Evolutionary conservation across 2,888 invertebrate genomes (phyloP).

Genomic region (Morpho achilles): DNA sequence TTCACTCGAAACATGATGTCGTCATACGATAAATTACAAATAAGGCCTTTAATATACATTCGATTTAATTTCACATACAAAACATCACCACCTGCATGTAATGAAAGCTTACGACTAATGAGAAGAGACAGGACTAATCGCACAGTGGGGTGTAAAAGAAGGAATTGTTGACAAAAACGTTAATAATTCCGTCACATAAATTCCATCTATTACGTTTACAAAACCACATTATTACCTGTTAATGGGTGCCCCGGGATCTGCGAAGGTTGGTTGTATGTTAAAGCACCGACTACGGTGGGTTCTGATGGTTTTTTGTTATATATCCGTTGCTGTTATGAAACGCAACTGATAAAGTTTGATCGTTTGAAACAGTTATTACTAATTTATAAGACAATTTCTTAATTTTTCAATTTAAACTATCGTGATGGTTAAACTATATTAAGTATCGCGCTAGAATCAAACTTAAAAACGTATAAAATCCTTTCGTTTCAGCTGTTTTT

Average conservation of each 20-base stretch:
- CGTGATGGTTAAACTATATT: no score
- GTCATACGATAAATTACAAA: constrained; percentile 4
- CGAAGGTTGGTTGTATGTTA: constrained; percentile 38
- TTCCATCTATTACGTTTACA: constrained; percentile 30
- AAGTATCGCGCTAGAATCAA: no score
- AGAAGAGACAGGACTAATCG: constrained; percentile 15
- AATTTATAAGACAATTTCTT: no score
- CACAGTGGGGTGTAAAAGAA: constrained; percentile 15
- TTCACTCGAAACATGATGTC: constrained; percentile 1
- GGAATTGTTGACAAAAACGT: constrained; percentile 14
- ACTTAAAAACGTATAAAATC: no score
- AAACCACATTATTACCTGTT: constrained; percentile 56
- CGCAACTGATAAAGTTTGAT: constrained; percentile 9
- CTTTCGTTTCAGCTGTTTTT: no score
- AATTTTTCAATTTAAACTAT: no score
- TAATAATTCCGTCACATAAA: constrained; percentile 24
- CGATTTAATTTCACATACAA: constrained; percentile 12
- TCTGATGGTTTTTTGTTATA: constrained; percentile 21
- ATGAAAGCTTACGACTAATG: constrained; percentile 12
- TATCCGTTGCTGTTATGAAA: constrained; percentile 2
- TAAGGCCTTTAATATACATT: neutral
- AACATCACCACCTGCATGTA: constrained; percentile 22
- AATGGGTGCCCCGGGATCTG: constrained; percentile 42
- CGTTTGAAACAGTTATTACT: neutral
- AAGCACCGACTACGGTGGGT: constrained; percentile 18